Conservation (phyloP, 92 coral and sea anemone species). For the Umimayanthus chanpuru region DNA sequence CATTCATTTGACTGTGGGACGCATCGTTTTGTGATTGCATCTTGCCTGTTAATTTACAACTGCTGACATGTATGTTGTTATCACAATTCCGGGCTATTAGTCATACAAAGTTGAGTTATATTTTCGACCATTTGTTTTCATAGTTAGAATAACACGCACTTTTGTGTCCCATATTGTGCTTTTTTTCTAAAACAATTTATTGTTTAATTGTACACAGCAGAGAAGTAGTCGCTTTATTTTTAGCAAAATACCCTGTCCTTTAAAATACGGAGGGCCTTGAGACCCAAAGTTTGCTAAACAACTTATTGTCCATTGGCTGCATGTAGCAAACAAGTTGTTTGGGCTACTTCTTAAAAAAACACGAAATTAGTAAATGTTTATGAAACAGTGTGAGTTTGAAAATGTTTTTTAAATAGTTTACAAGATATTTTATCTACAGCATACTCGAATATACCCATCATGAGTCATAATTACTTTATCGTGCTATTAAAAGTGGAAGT, state of each 20-base stretch:
- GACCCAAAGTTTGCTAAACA: background rate
- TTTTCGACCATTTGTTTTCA: slow-evolving; percentile 14
- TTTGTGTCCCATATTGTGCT: background rate
- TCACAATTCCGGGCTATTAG: slow-evolving; percentile 31
- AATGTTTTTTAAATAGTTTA: background rate
- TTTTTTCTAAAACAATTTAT: background rate
- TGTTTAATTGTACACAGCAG: background rate
- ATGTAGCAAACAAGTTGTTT: background rate
- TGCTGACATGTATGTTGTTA: slow-evolving; percentile 39
- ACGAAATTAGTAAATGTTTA: background rate
- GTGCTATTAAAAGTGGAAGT: background rate
- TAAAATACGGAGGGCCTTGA: background rate
- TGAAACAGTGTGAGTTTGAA: background rate
- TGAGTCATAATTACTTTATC: background rate
- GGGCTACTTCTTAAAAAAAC: background rate
- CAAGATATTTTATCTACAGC: background rate
- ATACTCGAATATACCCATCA: background rate
- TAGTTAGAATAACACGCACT: slow-evolving; percentile 7
- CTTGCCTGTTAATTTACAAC: slow-evolving; percentile 33
- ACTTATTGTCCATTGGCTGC: background rate
- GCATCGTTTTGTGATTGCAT: background rate
- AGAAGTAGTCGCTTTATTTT: background rate
- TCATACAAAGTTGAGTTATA: slow-evolving; percentile 8
- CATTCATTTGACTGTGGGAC: background rate
- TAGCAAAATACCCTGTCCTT: background rate